These are phyloP conservation scores for Gasterosteus aculeatus DNA, from an alignment of 2,113 vertebrate genomes.

Conservation along the genomic window DNA sequence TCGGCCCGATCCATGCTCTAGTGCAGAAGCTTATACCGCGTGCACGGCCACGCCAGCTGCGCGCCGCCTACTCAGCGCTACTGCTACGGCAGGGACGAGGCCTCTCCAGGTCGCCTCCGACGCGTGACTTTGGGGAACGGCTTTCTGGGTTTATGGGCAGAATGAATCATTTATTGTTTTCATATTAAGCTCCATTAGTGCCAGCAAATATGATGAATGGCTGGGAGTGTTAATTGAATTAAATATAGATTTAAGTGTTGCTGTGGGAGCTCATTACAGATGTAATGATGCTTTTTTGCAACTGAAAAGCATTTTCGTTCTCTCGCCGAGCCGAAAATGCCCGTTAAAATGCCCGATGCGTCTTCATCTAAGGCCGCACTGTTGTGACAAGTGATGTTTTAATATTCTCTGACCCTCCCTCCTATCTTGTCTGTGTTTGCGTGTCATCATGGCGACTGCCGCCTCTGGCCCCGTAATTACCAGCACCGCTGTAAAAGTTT, in stretches of 20 bases:
- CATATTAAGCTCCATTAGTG: slow-evolving; percentile 70
- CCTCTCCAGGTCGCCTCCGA: slow-evolving; percentile 37
- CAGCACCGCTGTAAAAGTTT: slow-evolving; percentile 27
- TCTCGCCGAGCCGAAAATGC: slow-evolving; percentile 40
- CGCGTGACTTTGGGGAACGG: slow-evolving; percentile 54
- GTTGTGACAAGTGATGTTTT: slow-evolving; percentile 13
- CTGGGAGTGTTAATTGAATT: slow-evolving; percentile 67
- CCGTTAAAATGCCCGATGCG: slow-evolving; percentile 30
- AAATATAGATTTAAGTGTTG: slow-evolving; percentile 75
- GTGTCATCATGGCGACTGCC: not conserved
- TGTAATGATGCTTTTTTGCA: slow-evolving; percentile 31
- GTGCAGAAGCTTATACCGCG: no score
- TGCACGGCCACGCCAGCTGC: not conserved
- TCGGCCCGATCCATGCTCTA: no score
- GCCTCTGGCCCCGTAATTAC: slow-evolving; percentile 11
- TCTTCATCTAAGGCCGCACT: slow-evolving; percentile 11
- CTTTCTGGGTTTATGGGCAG: slow-evolving; percentile 51
- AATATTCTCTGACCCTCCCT: not conserved
- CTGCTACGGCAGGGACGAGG: not conserved
- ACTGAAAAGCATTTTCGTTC: slow-evolving; percentile 22
- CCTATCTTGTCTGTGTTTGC: not conserved
- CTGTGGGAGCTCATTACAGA: slow-evolving; percentile 53
- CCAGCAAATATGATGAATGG: slow-evolving; percentile 70
- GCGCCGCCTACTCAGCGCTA: slow-evolving; percentile 4
- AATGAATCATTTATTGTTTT: slow-evolving; percentile 68